Percentiles rank a stretch among this genome's conserved stretches.
Evolutionary conservation across 2,113 vertebrate species (phyloP).

Genomic region (Ia io): DNA sequence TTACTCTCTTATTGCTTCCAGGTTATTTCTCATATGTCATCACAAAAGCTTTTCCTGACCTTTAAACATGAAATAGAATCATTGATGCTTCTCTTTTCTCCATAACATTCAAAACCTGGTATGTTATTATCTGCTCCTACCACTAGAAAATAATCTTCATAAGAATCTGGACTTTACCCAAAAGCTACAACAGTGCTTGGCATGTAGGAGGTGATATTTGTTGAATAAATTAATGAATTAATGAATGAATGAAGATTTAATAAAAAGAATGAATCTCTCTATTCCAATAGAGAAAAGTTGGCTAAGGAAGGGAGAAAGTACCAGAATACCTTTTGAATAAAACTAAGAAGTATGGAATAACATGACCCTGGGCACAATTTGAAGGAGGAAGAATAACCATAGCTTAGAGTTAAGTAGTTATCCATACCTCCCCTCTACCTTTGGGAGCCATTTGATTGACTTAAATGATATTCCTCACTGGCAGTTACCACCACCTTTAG

Average conservation of each 20-base stretch:
- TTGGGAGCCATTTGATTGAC: not conserved
- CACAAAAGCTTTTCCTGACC: not conserved
- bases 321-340: not conserved
- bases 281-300: not conserved
- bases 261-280: not conserved
- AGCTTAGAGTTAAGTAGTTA: not conserved
- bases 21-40: not conserved
- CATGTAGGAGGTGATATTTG: not conserved
- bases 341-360: not conserved
- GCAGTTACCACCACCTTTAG: not conserved
- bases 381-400: not conserved
- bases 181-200: not conserved
- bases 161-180: not conserved
- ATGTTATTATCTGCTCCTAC: not conserved
- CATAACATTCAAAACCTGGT: not conserved
- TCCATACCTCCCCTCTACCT: not conserved
- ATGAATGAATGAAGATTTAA: slow-evolving; percentile 9
- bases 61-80: not conserved
- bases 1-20: not conserved
- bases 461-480: not conserved
- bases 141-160: not conserved
- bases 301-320: not conserved
- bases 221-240: not conserved
- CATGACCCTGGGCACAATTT: not conserved
- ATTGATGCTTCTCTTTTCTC: not conserved